Conservation (phyloP, 1,140 invertebrate genomes). For the Ditylenchus dipsaci region DNA sequence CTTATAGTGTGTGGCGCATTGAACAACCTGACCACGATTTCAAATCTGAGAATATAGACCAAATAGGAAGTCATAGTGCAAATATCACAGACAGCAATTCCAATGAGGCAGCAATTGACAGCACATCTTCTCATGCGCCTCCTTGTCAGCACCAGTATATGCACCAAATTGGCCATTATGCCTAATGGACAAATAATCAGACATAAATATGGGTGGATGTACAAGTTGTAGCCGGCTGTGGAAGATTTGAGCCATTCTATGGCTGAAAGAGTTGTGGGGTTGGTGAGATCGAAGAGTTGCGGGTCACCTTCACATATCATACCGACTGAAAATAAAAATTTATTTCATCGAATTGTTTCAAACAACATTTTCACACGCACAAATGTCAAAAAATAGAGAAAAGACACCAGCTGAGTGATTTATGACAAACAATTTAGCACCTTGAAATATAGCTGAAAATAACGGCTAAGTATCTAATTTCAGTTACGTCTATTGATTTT, state of each 20-base stretch:
- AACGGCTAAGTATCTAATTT: too few relatives aligned
- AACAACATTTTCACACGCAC: too few relatives aligned
- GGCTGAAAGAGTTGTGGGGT: conserved; percentile 18
- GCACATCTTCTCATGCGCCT: conserved; percentile 46
- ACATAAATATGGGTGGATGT: conserved; percentile 42
- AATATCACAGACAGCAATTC: conserved; percentile 47
- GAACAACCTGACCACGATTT: conserved; percentile 27
- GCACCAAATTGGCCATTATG: conserved; percentile 46
- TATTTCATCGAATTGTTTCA: too few relatives aligned
- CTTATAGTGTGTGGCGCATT: conserved; percentile 1
- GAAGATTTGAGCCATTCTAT: conserved; percentile 36
- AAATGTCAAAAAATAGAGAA: too few relatives aligned
- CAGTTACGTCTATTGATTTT: too few relatives aligned
- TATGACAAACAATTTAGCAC: too few relatives aligned
- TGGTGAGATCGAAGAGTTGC: conserved; percentile 39
- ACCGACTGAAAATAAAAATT: too few relatives aligned
- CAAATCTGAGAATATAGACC: conserved; percentile 48
- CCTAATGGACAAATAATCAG: conserved; percentile 44
- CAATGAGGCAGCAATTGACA: conserved; percentile 42
- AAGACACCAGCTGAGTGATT: too few relatives aligned
- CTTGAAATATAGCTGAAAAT: too few relatives aligned
- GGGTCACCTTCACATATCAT: conserved; percentile 45
- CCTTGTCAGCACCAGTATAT: conserved; percentile 45
- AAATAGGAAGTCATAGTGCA: conserved; percentile 46
- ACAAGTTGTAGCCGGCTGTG: conserved; percentile 33